Conservation (phyloP, 2,113 vertebrate genomes). For the Nycticorax nycticorax region DNA sequence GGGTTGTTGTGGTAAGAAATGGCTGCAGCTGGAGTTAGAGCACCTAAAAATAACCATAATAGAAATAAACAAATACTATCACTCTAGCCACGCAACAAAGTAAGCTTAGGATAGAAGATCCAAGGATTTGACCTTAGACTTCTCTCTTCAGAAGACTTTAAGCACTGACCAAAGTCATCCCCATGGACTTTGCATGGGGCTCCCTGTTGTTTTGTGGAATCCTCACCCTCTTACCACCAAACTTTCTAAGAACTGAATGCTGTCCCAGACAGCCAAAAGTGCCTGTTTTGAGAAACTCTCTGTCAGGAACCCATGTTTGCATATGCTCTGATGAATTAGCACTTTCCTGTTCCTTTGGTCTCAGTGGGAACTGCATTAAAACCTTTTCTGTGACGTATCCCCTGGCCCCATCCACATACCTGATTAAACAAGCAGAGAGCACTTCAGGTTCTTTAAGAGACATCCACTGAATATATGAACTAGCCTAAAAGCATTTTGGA, state of each 20-base stretch:
- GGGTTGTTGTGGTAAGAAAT: background rate
- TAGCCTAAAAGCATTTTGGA: background rate
- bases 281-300: background rate
- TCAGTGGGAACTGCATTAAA: background rate
- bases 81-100: background rate
- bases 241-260: background rate
- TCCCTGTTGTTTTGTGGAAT: background rate
- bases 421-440: background rate
- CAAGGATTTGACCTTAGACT: background rate
- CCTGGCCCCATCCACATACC: background rate
- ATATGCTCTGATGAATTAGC: background rate
- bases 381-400: background rate
- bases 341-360: background rate
- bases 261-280: background rate
- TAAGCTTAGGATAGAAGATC: background rate
- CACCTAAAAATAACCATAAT: conserved; percentile 12
- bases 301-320: background rate
- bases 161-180: background rate
- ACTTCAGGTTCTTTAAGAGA: background rate
- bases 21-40: background rate
- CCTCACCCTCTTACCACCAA: background rate
- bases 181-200: no score
- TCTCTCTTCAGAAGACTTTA: background rate
- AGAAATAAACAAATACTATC: background rate
- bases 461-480: background rate